A percentile compares a stretch with the other conserved stretches of the same genome.
These are phyloP conservation scores for Eulemur macaco DNA, from an alignment of 2,113 vertebrate genomes.

Conservation along the genomic window DNA sequence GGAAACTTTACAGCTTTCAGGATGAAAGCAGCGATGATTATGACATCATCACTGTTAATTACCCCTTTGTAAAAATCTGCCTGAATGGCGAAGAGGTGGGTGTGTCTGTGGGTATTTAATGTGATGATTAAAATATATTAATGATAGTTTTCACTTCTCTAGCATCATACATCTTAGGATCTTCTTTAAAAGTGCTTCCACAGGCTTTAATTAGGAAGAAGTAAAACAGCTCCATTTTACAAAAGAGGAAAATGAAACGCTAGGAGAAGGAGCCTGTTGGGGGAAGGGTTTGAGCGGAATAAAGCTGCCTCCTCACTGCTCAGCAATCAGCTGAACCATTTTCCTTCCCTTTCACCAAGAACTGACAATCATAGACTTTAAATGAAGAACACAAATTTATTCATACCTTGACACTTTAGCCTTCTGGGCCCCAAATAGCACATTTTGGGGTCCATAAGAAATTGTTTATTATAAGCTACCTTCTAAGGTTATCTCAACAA, in stretches of 20 bases:
- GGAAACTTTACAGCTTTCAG: conserved; percentile 49
- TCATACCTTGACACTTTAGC: not conserved
- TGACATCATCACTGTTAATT: conserved; percentile 60
- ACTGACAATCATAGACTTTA: not conserved
- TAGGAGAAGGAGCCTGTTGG: not conserved
- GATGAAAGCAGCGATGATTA: conserved; percentile 51
- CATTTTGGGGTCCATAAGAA: not conserved
- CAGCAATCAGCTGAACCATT: not conserved
- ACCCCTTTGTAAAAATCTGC: conserved; percentile 49
- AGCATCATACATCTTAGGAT: conserved; percentile 37
- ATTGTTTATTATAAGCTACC: not conserved
- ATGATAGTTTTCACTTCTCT: conserved; percentile 72
- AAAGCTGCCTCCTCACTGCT: not conserved
- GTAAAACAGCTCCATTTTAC: conserved; percentile 33
- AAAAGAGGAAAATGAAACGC: conserved; percentile 46
- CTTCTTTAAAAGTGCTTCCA: conserved; percentile 48
- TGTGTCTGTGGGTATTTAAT: conserved; percentile 57
- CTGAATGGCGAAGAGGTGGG: conserved; percentile 52
- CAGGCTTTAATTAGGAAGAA: conserved; percentile 66
- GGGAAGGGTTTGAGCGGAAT: not conserved
- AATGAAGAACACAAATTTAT: not conserved
- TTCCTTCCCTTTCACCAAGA: conserved; percentile 32
- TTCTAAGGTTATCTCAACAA: not conserved
- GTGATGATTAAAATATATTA: conserved; percentile 72
- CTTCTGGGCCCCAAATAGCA: not conserved